Percentiles rank a stretch among this genome's conserved stretches.
Evolutionary conservation across 2,113 vertebrate species (phyloP).

Genomic region (Cryptomyrus ogoouensis): DNA sequence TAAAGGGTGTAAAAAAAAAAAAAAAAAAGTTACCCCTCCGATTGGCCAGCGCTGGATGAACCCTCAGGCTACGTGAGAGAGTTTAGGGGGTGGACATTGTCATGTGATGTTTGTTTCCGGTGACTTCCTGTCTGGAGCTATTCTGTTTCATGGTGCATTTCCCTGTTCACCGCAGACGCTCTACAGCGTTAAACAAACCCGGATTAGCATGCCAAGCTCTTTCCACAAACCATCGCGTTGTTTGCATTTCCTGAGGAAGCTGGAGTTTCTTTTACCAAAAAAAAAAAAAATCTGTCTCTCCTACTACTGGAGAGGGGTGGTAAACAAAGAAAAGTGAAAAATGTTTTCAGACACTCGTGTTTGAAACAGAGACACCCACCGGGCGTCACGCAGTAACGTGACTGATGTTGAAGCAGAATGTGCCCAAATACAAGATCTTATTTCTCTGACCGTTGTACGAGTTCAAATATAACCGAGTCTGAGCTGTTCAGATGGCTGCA

Average conservation of each 20-base stretch:
- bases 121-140: constrained; percentile 42
- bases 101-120: constrained; percentile 54
- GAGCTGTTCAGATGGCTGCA: not conserved
- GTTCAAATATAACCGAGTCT: not conserved
- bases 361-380: not conserved
- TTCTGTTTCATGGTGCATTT: constrained; percentile 45
- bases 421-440: not conserved
- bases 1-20: constrained; percentile 48
- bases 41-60: constrained; percentile 33
- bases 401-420: not conserved
- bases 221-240: constrained; percentile 52
- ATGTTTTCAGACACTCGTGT: not conserved
- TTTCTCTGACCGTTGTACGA: not conserved
- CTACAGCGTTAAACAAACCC: constrained; percentile 46
- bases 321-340: not conserved
- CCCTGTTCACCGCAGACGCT: constrained; percentile 28
- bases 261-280: constrained; percentile 38
- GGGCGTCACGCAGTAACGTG: not conserved
- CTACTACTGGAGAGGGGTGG: not conserved
- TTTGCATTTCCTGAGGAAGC: constrained; percentile 57
- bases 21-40: constrained; percentile 47
- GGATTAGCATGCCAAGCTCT: constrained; percentile 62
- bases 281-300: constrained; percentile 38
- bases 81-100: not conserved
- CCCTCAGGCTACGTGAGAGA: constrained; percentile 29